Evolutionary conservation across 1,140 invertebrate species (phyloP).

Genomic region (Atta cephalotes): DNA sequence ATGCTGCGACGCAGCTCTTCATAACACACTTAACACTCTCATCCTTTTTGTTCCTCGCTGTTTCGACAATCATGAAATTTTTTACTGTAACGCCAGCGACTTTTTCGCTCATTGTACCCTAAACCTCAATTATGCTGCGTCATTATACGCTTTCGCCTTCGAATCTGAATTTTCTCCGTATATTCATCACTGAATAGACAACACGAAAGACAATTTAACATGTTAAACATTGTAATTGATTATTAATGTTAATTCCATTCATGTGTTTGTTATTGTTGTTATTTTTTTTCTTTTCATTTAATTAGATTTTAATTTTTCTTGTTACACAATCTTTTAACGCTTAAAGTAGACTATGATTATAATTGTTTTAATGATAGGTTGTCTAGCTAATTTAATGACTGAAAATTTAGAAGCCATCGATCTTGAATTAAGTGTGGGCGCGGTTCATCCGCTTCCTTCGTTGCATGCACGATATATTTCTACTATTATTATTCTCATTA

Average conservation of each 20-base stretch:
- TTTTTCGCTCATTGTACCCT: slow-evolving; percentile 2
- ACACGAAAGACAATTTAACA: background rate
- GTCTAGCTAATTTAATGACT: slow-evolving; percentile 73
- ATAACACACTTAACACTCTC: background rate
- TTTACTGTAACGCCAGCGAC: background rate
- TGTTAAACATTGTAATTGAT: background rate
- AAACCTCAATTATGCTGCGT: background rate
- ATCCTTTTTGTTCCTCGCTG: background rate
- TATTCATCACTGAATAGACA: background rate
- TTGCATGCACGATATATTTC: slow-evolving; percentile 45
- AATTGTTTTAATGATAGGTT: slow-evolving; percentile 70
- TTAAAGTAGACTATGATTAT: background rate
- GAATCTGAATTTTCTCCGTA: background rate
- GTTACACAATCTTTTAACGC: background rate
- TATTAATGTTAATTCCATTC: background rate
- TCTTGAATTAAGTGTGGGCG: slow-evolving; percentile 76
- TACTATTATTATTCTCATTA: background rate
- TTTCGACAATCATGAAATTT: background rate
- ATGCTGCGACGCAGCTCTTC: background rate
- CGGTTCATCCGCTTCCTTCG: slow-evolving; percentile 74
- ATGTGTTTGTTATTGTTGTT: background rate
- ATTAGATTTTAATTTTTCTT: background rate
- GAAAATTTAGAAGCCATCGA: slow-evolving; percentile 73
- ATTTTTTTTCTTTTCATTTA: too few relatives aligned
- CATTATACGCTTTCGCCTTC: slow-evolving; percentile 14